Conservation (phyloP, 2,888 invertebrate species). For the Macaria liturata region DNA sequence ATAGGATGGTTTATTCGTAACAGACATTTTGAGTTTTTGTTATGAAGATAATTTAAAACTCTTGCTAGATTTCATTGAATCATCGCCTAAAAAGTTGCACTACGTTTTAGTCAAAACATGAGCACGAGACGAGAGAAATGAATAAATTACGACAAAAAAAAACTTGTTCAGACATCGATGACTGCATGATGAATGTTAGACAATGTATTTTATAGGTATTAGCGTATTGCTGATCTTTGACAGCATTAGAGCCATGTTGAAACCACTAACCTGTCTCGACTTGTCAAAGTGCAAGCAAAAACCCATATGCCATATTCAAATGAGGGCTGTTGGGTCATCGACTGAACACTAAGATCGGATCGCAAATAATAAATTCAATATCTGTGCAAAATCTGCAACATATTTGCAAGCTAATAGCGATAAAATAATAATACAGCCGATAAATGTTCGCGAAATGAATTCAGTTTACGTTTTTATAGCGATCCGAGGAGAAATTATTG, state of each 20-base stretch:
- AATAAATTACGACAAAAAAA: constrained; percentile 62
- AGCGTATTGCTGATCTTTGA: constrained; percentile 62
- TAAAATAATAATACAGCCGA: constrained; percentile 33
- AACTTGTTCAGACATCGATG: constrained; percentile 57
- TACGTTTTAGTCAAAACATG: too few species aligned
- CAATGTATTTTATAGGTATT: constrained; percentile 69
- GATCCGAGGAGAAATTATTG: too few species aligned
- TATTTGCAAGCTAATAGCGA: constrained; percentile 28
- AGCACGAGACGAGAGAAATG: constrained; percentile 42
- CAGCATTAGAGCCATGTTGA: constrained; percentile 58
- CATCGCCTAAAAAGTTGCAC: too few species aligned
- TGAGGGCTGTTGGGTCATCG: constrained; percentile 32
- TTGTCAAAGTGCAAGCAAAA: constrained; percentile 46
- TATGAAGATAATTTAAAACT: too few species aligned
- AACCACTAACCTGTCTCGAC: constrained; percentile 59
- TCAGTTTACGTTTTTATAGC: too few species aligned
- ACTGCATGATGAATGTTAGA: constrained; percentile 71
- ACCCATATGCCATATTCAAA: constrained; percentile 45
- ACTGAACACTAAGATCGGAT: constrained; percentile 19
- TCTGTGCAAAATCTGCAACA: too few species aligned
- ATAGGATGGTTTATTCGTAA: too few species aligned
- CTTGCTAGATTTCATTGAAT: too few species aligned
- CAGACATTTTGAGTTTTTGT: too few species aligned
- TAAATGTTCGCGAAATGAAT: too few species aligned
- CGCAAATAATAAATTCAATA: too few species aligned